phyloP scores from a whole-genome alignment of 2,888 invertebrate genomes.

The Coelogynopora nodosa region DNA sequence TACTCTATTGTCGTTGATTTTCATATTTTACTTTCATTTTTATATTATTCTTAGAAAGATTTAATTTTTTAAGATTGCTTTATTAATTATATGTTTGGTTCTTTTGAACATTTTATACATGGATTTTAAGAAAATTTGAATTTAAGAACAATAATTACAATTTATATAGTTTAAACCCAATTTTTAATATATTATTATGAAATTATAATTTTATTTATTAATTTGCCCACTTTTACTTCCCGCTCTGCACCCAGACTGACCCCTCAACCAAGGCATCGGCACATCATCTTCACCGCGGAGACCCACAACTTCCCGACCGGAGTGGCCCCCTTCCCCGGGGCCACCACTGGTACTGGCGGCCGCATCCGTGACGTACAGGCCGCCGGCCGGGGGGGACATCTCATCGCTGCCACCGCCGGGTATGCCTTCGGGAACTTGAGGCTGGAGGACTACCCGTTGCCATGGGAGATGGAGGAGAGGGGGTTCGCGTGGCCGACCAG shows the following conservation, averaged over 20 bases:
- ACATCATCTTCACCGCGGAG: slow-evolving; percentile 94
- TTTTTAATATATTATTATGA: too few species aligned
- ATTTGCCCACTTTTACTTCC: too few species aligned
- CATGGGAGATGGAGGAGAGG: slow-evolving; percentile 72
- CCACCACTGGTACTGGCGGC: slow-evolving; percentile 94
- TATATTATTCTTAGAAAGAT: too few species aligned
- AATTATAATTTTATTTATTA: too few species aligned
- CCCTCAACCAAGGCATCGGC: slow-evolving; percentile 66
- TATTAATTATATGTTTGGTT: too few species aligned
- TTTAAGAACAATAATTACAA: too few species aligned
- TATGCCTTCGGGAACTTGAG: slow-evolving; percentile 85
- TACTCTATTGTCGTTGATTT: too few species aligned
- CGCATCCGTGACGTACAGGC: slow-evolving; percentile 89
- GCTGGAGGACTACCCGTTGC: slow-evolving; percentile 72
- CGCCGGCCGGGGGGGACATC: slow-evolving; percentile 86
- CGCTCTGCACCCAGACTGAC: background rate
- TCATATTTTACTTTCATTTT: too few species aligned
- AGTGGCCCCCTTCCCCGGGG: slow-evolving; percentile 93
- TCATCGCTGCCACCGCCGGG: slow-evolving; percentile 90
- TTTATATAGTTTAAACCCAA: too few species aligned
- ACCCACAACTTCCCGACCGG: slow-evolving; percentile 87
- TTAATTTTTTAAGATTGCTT: too few species aligned
- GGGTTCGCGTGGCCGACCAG: slow-evolving; percentile 74
- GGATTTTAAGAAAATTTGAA: too few species aligned
- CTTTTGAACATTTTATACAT: too few species aligned